A percentile compares a stretch with the other conserved stretches of the same genome.
These are phyloP conservation scores for Telenomus remus DNA, from an alignment of 1,140 invertebrate species.

Conservation along the genomic window DNA sequence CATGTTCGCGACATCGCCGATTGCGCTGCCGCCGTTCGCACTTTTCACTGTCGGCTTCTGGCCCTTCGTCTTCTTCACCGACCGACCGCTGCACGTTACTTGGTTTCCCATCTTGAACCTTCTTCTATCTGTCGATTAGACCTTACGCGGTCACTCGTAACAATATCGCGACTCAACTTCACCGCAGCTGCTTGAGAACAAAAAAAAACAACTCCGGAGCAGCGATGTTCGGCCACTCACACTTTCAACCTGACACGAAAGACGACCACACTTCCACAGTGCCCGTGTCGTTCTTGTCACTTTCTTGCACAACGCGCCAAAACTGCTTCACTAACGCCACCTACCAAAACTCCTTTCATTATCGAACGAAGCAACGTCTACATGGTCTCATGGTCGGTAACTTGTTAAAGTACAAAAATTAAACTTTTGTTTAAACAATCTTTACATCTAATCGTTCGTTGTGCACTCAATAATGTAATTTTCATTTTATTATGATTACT, in stretches of 20 bases:
- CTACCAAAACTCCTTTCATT: no score
- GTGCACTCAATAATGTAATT: no score
- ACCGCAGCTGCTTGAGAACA: not conserved
- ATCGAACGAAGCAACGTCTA: no score
- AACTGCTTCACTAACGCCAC: no score
- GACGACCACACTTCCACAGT: not conserved
- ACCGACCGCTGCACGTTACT: constrained; percentile 49
- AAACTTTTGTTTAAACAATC: no score
- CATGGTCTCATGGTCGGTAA: no score
- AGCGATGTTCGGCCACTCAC: not conserved
- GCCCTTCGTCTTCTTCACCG: constrained; percentile 39
- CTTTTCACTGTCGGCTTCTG: constrained; percentile 30
- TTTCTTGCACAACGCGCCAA: no score
- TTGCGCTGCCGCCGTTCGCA: constrained; percentile 17
- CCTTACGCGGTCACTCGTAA: not conserved
- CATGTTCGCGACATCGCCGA: constrained; percentile 68
- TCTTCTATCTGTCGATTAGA: not conserved
- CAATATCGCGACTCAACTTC: not conserved
- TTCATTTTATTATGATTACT: no score
- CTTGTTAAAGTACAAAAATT: no score
- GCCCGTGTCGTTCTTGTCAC: not conserved
- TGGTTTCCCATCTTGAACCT: constrained; percentile 64
- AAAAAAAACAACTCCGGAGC: not conserved
- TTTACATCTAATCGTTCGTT: no score
- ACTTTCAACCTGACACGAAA: not conserved